A percentile compares a stretch with the other conserved stretches of the same genome.
These are phyloP conservation scores for Drosophila aff. DNA, from an alignment of 1,140 invertebrate genomes.

Conservation along the genomic window DNA sequence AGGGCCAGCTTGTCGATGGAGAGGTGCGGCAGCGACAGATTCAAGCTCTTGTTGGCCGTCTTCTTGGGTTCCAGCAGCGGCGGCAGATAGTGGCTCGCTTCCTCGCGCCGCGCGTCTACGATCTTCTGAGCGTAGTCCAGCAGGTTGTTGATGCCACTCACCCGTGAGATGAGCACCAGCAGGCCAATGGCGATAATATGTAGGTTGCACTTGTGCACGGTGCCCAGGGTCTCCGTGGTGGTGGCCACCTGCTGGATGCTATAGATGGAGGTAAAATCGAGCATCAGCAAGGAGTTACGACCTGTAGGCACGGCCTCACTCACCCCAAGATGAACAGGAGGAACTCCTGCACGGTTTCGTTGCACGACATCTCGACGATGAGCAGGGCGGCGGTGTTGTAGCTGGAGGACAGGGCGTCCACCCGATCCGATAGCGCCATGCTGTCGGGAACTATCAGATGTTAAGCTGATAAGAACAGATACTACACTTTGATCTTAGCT, in stretches of 20 bases:
- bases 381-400: conserved; percentile 96
- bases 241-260: conserved; percentile 92
- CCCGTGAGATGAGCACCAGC: conserved; percentile 88
- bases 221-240: conserved; percentile 89
- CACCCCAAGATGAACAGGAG: conserved; percentile 92
- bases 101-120: conserved; percentile 88
- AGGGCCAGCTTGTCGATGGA: conserved; percentile 90
- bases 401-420: conserved; percentile 89
- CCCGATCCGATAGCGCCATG: conserved; percentile 78
- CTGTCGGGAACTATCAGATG: conserved; percentile 91
- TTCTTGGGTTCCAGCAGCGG: conserved; percentile 87
- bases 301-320: conserved; percentile 32
- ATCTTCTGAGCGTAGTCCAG: conserved; percentile 86
- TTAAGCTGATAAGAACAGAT: too few relatives aligned
- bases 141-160: conserved; percentile 79
- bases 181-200: conserved; percentile 92
- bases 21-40: conserved; percentile 87
- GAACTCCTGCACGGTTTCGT: conserved; percentile 95
- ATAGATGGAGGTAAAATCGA: neutral
- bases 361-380: conserved; percentile 94
- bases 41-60: conserved; percentile 76
- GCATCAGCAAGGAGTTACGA: too few relatives aligned
- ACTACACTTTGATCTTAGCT: too few relatives aligned
- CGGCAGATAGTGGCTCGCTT: conserved; percentile 89
- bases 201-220: conserved; percentile 92